Evolutionary conservation across 2,888 invertebrate genomes (phyloP), one percentile per base, ranked within the genome.

Genomic region (Stegana nigrithorax): DNA sequence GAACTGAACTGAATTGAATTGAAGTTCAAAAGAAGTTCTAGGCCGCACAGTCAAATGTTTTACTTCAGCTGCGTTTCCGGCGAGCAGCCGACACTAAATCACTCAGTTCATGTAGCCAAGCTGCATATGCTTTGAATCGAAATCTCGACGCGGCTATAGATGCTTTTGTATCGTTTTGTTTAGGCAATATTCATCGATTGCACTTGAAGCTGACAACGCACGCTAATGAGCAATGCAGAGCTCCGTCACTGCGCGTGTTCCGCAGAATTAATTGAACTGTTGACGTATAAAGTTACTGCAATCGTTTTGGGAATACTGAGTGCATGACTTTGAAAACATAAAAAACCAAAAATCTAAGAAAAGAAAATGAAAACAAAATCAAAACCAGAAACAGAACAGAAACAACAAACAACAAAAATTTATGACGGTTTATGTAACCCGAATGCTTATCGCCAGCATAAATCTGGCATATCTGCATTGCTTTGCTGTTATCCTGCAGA

Each of bases 41-140:
- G 23, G n/a, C n/a, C n/a, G n/a, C n/a, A n/a, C n/a, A n/a, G n/a
- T n/a, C 68, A 71, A 70, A 69, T 69, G 72, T 63, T 71, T 67
- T 59, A 60, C 65, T 55, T 70, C 68, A 59, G 21, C 51, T 47
- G 50, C 39, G 67, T 66, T 68, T 73, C 69, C 70, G n/a, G n/a
- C n/a, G n/a, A n/a, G n/a, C n/a, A n/a, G n/a, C n/a, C n/a, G 65
- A 17, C 44, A 17, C 19, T 44, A 44, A 44, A 44, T 36, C 51
- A 44, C 66, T 66, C 67, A 60, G 32, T 55, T 47, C 12, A n/a
- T n/a, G n/a, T n/a, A n/a, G n/a, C n/a, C n/a, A n/a, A n/a, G n/a
- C n/a, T n/a, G n/a, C n/a, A n/a, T n/a, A n/a, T 8, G 10, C 5
- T 4, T 39, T 39, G 5, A 39, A 39, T 39, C 17, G n/a, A n/a